Evolutionary conservation across 2,797 vertebrate species (phyloP).

Genomic region (Takifugu ocellatus): DNA sequence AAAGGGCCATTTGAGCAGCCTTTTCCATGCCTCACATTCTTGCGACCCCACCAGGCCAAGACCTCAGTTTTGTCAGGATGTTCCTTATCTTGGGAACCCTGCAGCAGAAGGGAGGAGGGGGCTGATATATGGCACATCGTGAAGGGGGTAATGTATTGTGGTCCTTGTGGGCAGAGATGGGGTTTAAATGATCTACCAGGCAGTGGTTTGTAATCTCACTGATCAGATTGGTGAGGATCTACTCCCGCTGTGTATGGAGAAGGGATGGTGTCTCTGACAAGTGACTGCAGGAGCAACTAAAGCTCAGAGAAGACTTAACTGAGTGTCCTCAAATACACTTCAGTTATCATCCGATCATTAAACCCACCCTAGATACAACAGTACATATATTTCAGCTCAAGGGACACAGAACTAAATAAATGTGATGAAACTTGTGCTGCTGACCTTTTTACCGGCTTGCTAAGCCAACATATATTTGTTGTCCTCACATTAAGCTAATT

Average conservation of each 20-base stretch:
- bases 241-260: conserved; percentile 58
- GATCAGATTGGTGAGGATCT: conserved; percentile 69
- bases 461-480: too few relatives aligned
- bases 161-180: conserved; percentile 65
- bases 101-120: conserved; percentile 24
- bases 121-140: conserved; percentile 59
- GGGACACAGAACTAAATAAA: too few relatives aligned
- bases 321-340: conserved; percentile 34
- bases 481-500: too few relatives aligned
- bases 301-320: neutral
- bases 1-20: conserved; percentile 40
- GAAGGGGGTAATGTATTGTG: conserved; percentile 55
- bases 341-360: conserved; percentile 18
- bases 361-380: too few relatives aligned
- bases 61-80: conserved; percentile 30
- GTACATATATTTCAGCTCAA: too few relatives aligned
- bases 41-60: conserved; percentile 41
- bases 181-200: conserved; percentile 73
- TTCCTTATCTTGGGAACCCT: conserved; percentile 49
- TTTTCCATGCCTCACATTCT: conserved; percentile 38
- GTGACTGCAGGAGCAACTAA: conserved; percentile 38
- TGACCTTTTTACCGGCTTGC: too few relatives aligned
- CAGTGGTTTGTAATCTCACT: conserved; percentile 68
- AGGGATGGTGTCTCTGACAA: conserved; percentile 65
- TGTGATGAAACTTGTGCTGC: too few relatives aligned